Evolutionary conservation across 2,888 invertebrate species (phyloP), one percentile per base, ranked within the genome.

Genomic region (Craniophora ligustri): DNA sequence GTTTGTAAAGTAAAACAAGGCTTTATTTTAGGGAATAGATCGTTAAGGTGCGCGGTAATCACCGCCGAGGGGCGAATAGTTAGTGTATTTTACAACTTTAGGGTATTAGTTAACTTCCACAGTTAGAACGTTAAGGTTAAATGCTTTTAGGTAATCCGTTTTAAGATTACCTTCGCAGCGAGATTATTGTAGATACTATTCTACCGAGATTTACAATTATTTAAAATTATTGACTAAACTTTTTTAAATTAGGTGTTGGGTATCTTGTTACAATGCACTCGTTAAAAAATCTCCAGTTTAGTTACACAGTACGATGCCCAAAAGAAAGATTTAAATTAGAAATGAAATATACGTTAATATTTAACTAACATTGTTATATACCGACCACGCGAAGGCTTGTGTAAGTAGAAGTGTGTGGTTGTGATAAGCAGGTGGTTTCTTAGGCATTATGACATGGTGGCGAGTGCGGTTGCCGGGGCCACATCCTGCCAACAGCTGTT

Each of bases 401-500:
- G n/a, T 45, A 21, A 14, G 21, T 41, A 16, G 2, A 38, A 7
- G 35, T 35, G 48, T 49, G 45, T 41, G 50, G 30, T 34, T 47
- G 44, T 66, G 58, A 69, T 65, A 51, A 55, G 47, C 31, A 42
- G 50, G 32, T 36, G 32, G 49, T 26, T 45, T 62, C 35, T 47
- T 45, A 16, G 32, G 36, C 36, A 38, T 60, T 64, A 62, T 42
- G 19, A 31, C 34, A 23, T 14, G 41, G 54, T 13, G 56, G 41
- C 48, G 42, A 47, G 46, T 48, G 67, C 38, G 51, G 53, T 13
- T 40, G 47, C 45, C 35, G 40, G 50, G 48, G 36, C 47, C 57
- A 26, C 56, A 39, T 57, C 61, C 64, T 67, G 61, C 60, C 64
- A 56, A 36, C 59, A 63, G 40, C 61, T 70, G 59, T 53, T 72